Evolutionary conservation across 2,888 invertebrate genomes (phyloP).

Genomic region (Hecatera dysodea): DNA sequence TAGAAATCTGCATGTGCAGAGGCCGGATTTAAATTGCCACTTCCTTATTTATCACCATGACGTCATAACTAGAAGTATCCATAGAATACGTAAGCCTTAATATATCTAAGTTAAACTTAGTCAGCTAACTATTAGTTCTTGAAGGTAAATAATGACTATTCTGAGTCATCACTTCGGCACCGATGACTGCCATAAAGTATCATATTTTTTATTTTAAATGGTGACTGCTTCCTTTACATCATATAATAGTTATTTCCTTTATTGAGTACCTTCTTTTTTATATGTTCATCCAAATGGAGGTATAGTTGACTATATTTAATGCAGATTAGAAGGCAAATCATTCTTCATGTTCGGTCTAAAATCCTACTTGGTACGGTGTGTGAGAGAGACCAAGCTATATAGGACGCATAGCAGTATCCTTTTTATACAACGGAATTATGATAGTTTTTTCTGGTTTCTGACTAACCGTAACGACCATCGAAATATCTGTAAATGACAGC

Average conservation of each 20-base stretch:
- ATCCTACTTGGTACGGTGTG: background rate
- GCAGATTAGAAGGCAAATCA: background rate
- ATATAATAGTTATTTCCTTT: slow-evolving; percentile 8
- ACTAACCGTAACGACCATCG: too few species aligned
- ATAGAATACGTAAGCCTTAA: background rate
- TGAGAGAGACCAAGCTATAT: too few species aligned
- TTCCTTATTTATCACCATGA: background rate
- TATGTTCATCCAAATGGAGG: background rate
- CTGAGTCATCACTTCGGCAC: slow-evolving; percentile 49
- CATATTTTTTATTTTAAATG: slow-evolving; percentile 18
- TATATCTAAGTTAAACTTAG: slow-evolving; percentile 28
- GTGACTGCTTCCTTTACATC: slow-evolving; percentile 14
- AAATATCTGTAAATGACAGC: too few species aligned
- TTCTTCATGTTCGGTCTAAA: background rate
- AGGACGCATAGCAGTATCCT: too few species aligned
- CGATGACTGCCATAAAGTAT: slow-evolving; percentile 3
- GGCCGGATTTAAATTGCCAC: background rate
- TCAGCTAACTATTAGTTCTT: slow-evolving; percentile 15
- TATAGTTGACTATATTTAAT: background rate
- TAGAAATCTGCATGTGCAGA: too few species aligned
- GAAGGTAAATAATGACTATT: slow-evolving; percentile 34
- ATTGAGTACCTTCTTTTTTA: background rate
- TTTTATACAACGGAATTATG: too few species aligned
- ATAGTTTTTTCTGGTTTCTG: too few species aligned
- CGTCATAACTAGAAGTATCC: background rate